A percentile compares a stretch with the other conserved stretches of the same genome.
Conservation (phyloP, 2,888 invertebrate genomes). For the Perizoma affinitatum region DNA sequence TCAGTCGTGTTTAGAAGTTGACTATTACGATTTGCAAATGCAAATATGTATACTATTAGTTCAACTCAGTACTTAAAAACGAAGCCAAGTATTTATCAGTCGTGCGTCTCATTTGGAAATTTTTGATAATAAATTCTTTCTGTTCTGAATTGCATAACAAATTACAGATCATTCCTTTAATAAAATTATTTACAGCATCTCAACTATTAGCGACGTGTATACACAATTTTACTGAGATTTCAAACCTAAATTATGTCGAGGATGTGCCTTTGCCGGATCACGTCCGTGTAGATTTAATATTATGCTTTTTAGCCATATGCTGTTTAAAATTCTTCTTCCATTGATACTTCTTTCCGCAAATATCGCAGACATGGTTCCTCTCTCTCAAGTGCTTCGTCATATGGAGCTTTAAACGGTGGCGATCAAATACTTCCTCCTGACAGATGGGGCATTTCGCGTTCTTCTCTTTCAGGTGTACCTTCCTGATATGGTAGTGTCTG, state of each 20-base stretch:
- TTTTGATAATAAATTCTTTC: no score
- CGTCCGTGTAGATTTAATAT: conserved; percentile 8
- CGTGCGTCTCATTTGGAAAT: no score
- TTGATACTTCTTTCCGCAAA: conserved; percentile 77
- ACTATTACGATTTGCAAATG: no score
- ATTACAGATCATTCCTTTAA: no score
- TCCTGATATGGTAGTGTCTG: conserved; percentile 53
- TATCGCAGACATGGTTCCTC: conserved; percentile 76
- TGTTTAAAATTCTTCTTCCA: conserved; percentile 78
- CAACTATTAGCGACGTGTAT: no score
- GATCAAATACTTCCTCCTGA: conserved; percentile 55
- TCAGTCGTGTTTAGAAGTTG: conserved; percentile 4
- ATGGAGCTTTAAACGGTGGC: conserved; percentile 56
- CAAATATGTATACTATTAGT: no score
- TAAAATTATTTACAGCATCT: no score
- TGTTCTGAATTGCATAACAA: no score
- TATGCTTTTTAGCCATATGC: conserved; percentile 60
- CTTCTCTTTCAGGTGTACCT: conserved; percentile 56
- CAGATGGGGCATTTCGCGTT: conserved; percentile 58
- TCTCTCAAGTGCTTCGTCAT: conserved; percentile 75
- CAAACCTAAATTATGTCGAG: no score
- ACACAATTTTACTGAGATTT: no score
- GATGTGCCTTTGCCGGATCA: no score
- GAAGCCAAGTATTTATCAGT: no score
- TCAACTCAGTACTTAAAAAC: not conserved